Percentiles rank a stretch among this genome's conserved stretches.
Evolutionary conservation across 2,113 vertebrate species (phyloP).

Genomic region (Macquaria ambigua): DNA sequence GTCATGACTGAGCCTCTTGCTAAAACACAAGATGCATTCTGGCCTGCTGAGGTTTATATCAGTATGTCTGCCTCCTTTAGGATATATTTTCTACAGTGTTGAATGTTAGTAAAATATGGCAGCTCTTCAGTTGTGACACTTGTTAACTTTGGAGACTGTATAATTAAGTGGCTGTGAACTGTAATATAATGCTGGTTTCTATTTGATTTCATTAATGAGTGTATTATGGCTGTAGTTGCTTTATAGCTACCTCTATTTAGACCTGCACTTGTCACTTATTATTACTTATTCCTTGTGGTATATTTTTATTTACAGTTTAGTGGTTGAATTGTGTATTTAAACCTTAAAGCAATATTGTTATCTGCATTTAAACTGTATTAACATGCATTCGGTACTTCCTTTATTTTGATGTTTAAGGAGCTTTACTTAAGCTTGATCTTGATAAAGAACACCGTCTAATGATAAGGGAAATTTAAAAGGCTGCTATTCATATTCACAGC

Average conservation of each 20-base stretch:
- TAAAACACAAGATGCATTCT: conserved; percentile 6
- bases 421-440: neutral
- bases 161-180: conserved; percentile 37
- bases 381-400: neutral
- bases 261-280: neutral
- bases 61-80: neutral
- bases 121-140: conserved; percentile 20
- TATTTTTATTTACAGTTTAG: neutral
- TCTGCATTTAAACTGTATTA: conserved; percentile 21
- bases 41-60: neutral
- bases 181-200: conserved; percentile 10
- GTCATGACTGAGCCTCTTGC: neutral
- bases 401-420: neutral
- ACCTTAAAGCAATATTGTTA: neutral
- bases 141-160: conserved; percentile 1
- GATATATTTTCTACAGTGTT: conserved; percentile 6
- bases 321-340: neutral
- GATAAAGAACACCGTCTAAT: neutral
- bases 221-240: neutral
- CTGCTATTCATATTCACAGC: neutral
- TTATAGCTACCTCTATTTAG: neutral
- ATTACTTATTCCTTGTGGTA: neutral
- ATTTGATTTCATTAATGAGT: conserved; percentile 26
- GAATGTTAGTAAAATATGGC: neutral
- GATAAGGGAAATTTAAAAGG: neutral